Evolutionary conservation across 30 jellyfish, hydroid and myxozoan species (phyloP), one percentile per base, ranked within the genome.

Genomic region (Cassiopea andromeda): DNA sequence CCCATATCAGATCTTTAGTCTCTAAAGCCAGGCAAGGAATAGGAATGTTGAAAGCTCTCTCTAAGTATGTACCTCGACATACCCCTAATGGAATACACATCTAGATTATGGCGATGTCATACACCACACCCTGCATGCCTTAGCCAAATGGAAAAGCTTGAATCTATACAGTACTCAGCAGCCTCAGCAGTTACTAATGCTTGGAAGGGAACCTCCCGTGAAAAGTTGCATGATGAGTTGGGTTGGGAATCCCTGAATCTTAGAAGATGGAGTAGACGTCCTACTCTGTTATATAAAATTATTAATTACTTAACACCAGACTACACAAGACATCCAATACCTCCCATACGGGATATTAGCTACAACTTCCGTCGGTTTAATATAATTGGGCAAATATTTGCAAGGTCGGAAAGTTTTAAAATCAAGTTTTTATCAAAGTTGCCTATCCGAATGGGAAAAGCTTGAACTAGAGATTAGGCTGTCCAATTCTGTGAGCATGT

Each of bases 211-310:
- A n/a, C n/a, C n/a, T n/a, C n/a, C n/a, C n/a, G n/a, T n/a, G n/a
- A n/a, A n/a, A n/a, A n/a, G n/a, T n/a, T n/a, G n/a, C n/a, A n/a
- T n/a, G n/a, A n/a, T n/a, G n/a, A n/a, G n/a, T n/a, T n/a, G n/a
- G n/a, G n/a, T n/a, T n/a, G n/a, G n/a, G n/a, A n/a, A n/a, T n/a
- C n/a, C n/a, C n/a, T n/a, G n/a, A 72, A 73, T 78, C 64, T 69
- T 1, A 87, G 92, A 69, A 87, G 92, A 12, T 84, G 78, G 92
- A 84, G 92, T 78, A 84, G 92, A 84, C 92, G 87, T 87, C 78
- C 48, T 57, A 69, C 72, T 17, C 77, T 84, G 3, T 72, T 84
- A 46, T 84, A 84, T 61, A 84, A 84, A 50, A 84, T 47, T 8
- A 61, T 69, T 44, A 85, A 85, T 48, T 38, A 85, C 43, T n/a